phyloP scores from a whole-genome alignment of 1,140 invertebrate species.

The Apocrypta bakeri region DNA sequence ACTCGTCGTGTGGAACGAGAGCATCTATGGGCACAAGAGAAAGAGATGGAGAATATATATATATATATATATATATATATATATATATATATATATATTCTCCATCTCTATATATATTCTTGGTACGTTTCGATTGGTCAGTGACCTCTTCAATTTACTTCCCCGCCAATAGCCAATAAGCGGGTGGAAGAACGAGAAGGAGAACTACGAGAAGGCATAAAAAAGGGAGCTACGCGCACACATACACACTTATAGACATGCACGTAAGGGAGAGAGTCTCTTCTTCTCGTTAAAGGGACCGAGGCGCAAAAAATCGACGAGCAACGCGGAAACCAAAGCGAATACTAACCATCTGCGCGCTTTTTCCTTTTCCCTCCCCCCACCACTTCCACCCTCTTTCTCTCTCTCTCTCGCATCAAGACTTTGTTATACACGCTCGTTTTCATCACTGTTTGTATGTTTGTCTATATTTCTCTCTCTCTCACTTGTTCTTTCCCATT shows the following conservation, averaged over 20 bases:
- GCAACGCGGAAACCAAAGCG: constrained; percentile 46
- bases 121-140: constrained; percentile 60
- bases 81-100: too few species aligned
- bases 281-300: constrained; percentile 40
- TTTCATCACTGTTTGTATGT: not conserved
- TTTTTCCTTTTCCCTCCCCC: constrained; percentile 35
- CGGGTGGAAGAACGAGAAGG: constrained; percentile 27
- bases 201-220: constrained; percentile 28
- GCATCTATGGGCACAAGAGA: not conserved
- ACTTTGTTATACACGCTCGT: not conserved
- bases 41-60: not conserved
- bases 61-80: too few species aligned
- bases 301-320: constrained; percentile 29
- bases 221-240: not conserved
- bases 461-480: too few species aligned
- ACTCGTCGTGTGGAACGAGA: constrained; percentile 49
- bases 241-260: not conserved
- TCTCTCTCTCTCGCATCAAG: not conserved
- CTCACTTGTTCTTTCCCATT: too few species aligned
- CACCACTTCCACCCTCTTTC: too few species aligned
- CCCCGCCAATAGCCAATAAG: constrained; percentile 48
- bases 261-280: too few species aligned
- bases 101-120: too few species aligned
- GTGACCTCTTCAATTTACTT: constrained; percentile 52
- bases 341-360: constrained; percentile 29